Conservation (phyloP, 2,888 invertebrate species). For the Smittia aterrima region DNA sequence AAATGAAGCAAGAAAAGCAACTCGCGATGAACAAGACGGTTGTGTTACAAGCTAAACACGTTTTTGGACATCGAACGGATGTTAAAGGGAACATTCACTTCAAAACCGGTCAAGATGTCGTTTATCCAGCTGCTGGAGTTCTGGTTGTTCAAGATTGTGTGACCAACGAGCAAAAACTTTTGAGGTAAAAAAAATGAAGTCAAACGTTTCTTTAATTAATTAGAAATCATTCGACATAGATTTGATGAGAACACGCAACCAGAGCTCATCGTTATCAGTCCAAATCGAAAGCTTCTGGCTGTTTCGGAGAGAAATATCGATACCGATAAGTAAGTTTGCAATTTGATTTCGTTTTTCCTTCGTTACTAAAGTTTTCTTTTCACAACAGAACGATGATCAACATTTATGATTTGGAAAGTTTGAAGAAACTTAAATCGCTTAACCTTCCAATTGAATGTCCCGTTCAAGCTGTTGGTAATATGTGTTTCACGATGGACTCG, state of each 20-base stretch:
- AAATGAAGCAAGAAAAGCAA: conserved; percentile 26
- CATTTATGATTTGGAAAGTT: conserved; percentile 68
- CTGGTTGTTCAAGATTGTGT: conserved; percentile 71
- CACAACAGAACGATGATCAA: conserved; percentile 43
- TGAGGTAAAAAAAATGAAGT: conserved; percentile 56
- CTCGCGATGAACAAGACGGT: conserved; percentile 45
- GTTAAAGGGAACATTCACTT: conserved; percentile 70
- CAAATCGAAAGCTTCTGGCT: conserved; percentile 50
- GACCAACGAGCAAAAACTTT: conserved; percentile 70
- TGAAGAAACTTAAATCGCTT: conserved; percentile 67
- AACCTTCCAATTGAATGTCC: conserved; percentile 62
- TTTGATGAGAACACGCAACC: conserved; percentile 50
- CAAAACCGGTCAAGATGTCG: conserved; percentile 69
- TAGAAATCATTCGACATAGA: conserved; percentile 44
- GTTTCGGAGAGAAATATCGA: conserved; percentile 47
- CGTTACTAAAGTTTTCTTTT: not conserved
- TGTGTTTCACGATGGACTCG: conserved; percentile 79
- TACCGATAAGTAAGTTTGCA: conserved; percentile 25
- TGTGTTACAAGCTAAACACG: conserved; percentile 50
- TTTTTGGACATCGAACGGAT: conserved; percentile 52
- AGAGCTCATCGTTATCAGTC: conserved; percentile 49
- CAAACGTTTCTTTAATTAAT: no score
- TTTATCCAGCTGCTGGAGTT: conserved; percentile 78
- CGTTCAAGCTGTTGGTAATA: conserved; percentile 65
- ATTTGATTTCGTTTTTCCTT: not conserved